A percentile compares a stretch with the other conserved stretches of the same genome.
Evolutionary conservation across 2,888 invertebrate genomes (phyloP).

Genomic region (Stegana nigrithorax): DNA sequence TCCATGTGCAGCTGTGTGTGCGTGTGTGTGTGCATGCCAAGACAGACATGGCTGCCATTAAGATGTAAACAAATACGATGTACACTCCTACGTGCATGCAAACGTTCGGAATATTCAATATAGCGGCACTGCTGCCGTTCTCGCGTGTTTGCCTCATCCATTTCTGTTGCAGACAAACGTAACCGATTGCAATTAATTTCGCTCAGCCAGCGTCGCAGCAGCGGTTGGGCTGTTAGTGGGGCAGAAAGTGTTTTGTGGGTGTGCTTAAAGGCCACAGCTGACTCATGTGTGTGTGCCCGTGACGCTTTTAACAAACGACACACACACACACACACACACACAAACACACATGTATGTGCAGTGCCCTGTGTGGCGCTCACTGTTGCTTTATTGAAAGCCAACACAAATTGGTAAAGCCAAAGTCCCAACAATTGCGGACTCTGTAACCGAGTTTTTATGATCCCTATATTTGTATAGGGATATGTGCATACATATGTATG

Average conservation of each 20-base stretch:
- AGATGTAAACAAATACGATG: conserved; percentile 8
- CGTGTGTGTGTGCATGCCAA: not conserved
- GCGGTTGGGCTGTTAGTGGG: not conserved
- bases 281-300: not conserved
- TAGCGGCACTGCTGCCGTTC: conserved; percentile 34
- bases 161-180: conserved; percentile 44
- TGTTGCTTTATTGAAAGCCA: conserved; percentile 17
- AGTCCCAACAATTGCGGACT: too few species aligned
- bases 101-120: not conserved
- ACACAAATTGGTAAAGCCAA: too few species aligned
- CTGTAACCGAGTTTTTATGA: too few species aligned
- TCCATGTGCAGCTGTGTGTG: conserved; percentile 13
- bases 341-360: too few species aligned
- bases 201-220: conserved; percentile 38
- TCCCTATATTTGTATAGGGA: too few species aligned
- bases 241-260: not conserved
- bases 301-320: not conserved
- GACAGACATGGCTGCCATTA: conserved; percentile 8
- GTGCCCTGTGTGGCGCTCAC: too few species aligned
- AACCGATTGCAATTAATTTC: conserved; percentile 59
- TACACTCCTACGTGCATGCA: not conserved
- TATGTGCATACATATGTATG: too few species aligned
- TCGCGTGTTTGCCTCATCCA: conserved; percentile 45
- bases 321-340: conserved; percentile 1
- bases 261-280: not conserved